These are phyloP conservation scores for Sebastes nivosus DNA, from an alignment of 2,797 vertebrate genomes.

Conservation along the genomic window DNA sequence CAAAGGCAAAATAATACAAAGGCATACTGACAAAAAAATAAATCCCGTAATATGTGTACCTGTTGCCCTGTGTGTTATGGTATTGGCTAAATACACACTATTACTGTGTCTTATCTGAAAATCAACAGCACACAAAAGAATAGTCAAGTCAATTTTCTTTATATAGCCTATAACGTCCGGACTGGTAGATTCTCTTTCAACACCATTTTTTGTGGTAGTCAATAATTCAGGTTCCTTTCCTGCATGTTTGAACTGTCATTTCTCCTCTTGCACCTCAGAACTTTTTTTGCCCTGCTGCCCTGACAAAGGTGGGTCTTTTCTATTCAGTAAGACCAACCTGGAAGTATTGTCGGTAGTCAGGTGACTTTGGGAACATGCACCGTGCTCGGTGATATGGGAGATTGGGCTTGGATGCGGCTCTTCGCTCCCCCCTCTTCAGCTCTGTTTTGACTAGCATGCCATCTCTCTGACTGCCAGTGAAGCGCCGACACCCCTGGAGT, in stretches of 20 bases:
- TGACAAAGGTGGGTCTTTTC: constrained; percentile 16
- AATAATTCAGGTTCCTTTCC: not conserved
- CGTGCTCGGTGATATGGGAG: constrained; percentile 48
- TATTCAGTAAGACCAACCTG: constrained; percentile 74
- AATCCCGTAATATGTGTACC: not conserved
- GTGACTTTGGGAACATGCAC: constrained; percentile 48
- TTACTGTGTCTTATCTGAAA: not conserved
- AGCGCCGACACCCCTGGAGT: constrained; percentile 80
- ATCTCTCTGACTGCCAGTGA: constrained; percentile 83
- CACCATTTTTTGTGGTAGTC: too few species aligned
- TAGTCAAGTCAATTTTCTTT: not conserved
- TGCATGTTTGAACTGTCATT: not conserved
- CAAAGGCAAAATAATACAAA: constrained; percentile 5
- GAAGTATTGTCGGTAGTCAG: constrained; percentile 14
- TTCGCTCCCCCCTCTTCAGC: constrained; percentile 46
- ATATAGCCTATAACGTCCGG: not conserved
- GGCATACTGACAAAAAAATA: not conserved
- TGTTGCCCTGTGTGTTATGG: not conserved
- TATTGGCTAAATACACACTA: not conserved
- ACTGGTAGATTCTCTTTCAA: too few species aligned
- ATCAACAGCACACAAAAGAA: not conserved
- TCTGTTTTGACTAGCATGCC: constrained; percentile 85
- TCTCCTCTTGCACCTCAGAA: constrained; percentile 22
- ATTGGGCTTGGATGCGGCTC: constrained; percentile 44
- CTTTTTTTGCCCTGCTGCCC: not conserved